Base-by-base conservation (phyloP, 1,140 invertebrate species). In the Hylaeus volcanicus region DNA sequence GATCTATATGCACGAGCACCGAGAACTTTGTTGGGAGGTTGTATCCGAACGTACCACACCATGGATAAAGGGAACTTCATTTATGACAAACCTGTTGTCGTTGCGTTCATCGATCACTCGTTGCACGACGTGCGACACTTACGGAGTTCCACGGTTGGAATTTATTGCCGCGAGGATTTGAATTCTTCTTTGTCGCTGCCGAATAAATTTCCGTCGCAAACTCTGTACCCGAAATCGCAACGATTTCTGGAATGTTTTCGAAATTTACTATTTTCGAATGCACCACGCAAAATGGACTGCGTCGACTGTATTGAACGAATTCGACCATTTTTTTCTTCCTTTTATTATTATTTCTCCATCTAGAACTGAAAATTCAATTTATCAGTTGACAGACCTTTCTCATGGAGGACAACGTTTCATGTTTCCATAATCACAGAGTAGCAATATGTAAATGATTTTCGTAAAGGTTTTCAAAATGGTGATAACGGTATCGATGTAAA, bases 71-170 rank as follows among this genome's bases (percentile, higher is more conserved):
- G 60, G 61, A 64, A 65, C 70, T 79, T 79, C 77, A 74, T 73
- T 86, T 84, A 86, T 81, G 84, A 85, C 84, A 78, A 77, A 86
- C 81, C 66, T 82, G 85, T 76, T 79, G 72, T 85, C 79, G 79
- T 80, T 56, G 69, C 79, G 74, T 75, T 82, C 84, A 86, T 86
- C 85, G 80, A 86, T 86, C 85, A 86, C 71, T 73, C 55, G 83
- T 75, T 58, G 51, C 71, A 68, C 79, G 73, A 72, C 74, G 71
- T 26, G 69, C 70, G 85, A 86, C 84, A 82, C 81, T 82, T 86
- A 86, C 72, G 84, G 60, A 85, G 82, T 86, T 82, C 81, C 64
- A 55, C 51, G 74, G 58, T 79, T 82, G 74, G 74, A 71, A 85
- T 86, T 86, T 85, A 86, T 85, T 73, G 66, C 71, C 63, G 41